Percentiles rank a stretch among this genome's conserved stretches.
These are phyloP conservation scores for Drosophila aldrichi DNA, from an alignment of 2,888 invertebrate genomes.

Conservation along the genomic window DNA sequence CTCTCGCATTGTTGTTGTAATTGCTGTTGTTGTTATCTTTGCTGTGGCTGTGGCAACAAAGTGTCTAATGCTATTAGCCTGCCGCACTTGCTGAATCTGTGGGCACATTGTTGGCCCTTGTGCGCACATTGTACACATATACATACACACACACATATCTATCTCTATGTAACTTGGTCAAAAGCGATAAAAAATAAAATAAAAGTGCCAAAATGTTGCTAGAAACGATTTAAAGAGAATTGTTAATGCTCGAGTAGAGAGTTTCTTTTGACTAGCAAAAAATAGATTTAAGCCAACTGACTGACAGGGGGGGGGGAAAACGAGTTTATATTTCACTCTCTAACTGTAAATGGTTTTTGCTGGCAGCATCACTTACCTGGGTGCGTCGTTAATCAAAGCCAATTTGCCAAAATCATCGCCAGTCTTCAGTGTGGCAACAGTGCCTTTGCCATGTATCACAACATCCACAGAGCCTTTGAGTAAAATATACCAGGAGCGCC, in stretches of 20 bases:
- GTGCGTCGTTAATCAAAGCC: constrained; percentile 93
- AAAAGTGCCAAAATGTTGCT: constrained; percentile 7
- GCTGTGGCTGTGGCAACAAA: constrained; percentile 32
- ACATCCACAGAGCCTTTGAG: constrained; percentile 93
- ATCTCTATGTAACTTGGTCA: constrained; percentile 2
- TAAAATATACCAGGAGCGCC: constrained; percentile 94
- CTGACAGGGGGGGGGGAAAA: constrained; percentile 31
- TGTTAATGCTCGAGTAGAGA: constrained; percentile 44
- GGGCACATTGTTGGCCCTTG: constrained; percentile 40
- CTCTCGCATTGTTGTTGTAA: background rate
- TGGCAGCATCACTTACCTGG: constrained; percentile 87
- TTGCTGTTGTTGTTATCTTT: constrained; percentile 39
- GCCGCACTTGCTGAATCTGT: constrained; percentile 29
- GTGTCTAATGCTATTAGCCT: constrained; percentile 43
- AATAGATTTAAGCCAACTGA: constrained; percentile 19
- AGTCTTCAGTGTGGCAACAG: constrained; percentile 92
- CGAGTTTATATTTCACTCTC: constrained; percentile 1
- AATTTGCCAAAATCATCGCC: constrained; percentile 95
- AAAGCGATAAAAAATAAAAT: constrained; percentile 28
- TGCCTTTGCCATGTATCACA: constrained; percentile 93
- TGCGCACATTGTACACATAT: constrained; percentile 17
- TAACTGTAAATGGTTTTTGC: constrained; percentile 15
- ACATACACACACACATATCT: background rate
- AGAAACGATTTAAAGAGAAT: constrained; percentile 46
- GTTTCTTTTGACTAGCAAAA: constrained; percentile 15